Conservation (phyloP, 2,113 vertebrate genomes). For the Mustela lutreola region DNA sequence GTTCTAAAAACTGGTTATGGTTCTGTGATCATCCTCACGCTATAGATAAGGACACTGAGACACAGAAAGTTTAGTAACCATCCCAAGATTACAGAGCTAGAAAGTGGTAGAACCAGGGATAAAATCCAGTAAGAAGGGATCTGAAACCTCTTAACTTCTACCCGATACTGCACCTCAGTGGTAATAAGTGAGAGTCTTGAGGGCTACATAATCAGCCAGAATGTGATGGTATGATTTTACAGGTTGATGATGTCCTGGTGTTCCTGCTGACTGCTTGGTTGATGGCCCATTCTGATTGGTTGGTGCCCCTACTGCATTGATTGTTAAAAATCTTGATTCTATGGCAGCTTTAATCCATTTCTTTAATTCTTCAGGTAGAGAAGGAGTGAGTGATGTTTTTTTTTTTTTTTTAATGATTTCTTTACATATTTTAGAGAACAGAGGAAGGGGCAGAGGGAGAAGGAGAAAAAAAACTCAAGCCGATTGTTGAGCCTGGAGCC, state of each 20-base stretch:
- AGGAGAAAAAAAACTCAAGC: background rate
- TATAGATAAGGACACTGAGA: background rate
- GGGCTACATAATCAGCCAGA: background rate
- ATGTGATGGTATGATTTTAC: background rate
- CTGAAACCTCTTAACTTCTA: background rate
- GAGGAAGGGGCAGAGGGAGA: background rate
- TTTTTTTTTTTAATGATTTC: background rate
- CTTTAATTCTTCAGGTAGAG: background rate
- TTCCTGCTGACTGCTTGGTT: background rate
- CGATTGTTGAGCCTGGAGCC: background rate
- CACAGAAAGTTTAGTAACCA: background rate
- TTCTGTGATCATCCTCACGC: background rate
- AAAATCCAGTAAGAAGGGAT: background rate
- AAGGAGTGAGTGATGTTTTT: background rate
- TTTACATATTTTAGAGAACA: background rate
- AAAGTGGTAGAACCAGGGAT: background rate
- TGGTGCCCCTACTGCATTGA: background rate
- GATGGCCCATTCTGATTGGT: background rate
- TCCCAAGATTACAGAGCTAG: background rate
- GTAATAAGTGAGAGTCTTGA: background rate
- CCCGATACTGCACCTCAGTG: background rate
- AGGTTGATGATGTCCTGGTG: background rate
- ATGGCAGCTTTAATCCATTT: background rate
- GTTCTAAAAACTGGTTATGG: constrained; percentile 6
- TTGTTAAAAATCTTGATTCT: constrained; percentile 2